Base-by-base conservation (phyloP, 2,797 vertebrate genomes). In the Labeo calbasu region DNA sequence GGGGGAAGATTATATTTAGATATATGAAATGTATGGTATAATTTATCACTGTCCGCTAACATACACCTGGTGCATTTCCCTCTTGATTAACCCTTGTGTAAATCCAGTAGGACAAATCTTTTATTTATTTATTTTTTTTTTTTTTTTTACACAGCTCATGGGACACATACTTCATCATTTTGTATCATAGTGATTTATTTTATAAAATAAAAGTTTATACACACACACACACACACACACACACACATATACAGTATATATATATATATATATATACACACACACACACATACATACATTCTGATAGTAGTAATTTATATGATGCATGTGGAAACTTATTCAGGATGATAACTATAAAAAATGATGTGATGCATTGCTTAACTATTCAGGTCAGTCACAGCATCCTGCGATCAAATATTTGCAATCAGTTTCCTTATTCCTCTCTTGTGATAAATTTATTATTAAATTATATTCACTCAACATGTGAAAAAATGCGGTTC, bases 1-100 rank as follows among this genome's bases (percentile, higher is more conserved):
- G n/a, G 17, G 19, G 17, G 53, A 32, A 23, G 21, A 53, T 82
- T 65, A 75, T 63, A 73, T 82, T 82, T 66, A 51, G 59, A 43
- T 25, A 79, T 32, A 7, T 46, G 25, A 46, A 50, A 73, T 73
- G 21, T 57, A 1, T 28, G 2, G 2, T 28, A 14, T 81, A n/a
- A 21, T 81, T 59, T 50, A 23, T 82, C n/a, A 17, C 40, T 51
- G 43, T 75, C 48, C 7, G 21, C 2, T 6, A 32, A 36, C 8
- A 4, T 48, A 71, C 57, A 73, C 70, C 46, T 65, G 69, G 51
- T n/a, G 13, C 25, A 57, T 50, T 32, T 61, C 2, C 13, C 11
- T 63, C 21, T 51, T 48, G 55, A 72, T 11, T n/a, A 50, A 61
- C 1, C 40, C 36, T 59, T 28, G 66, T 3, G 7, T 71, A 32